A percentile compares a stretch with the other conserved stretches of the same genome.
These are phyloP conservation scores for Gasteruption jaculator DNA, from an alignment of 2,888 invertebrate species.

Conservation along the genomic window DNA sequence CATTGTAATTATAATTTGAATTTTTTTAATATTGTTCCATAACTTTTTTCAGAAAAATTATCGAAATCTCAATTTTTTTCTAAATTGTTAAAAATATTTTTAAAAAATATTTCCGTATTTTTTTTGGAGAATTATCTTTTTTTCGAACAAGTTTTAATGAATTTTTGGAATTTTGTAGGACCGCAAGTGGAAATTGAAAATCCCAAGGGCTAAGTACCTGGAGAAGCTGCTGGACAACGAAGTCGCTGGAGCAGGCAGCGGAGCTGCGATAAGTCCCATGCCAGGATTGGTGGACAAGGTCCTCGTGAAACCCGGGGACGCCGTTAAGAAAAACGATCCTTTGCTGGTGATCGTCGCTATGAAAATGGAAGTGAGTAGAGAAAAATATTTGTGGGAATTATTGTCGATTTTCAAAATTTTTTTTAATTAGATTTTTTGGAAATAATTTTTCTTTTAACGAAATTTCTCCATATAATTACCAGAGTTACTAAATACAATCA, in stretches of 20 bases:
- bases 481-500: too few species aligned
- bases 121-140: too few species aligned
- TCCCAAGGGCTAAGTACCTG: slow-evolving; percentile 61
- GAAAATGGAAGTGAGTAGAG: slow-evolving; percentile 88
- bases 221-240: slow-evolving; percentile 48
- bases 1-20: neutral
- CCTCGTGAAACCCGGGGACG: slow-evolving; percentile 75
- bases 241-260: slow-evolving; percentile 37
- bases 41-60: too few species aligned
- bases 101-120: too few species aligned
- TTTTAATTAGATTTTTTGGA: slow-evolving; percentile 3
- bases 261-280: slow-evolving; percentile 83
- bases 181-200: slow-evolving; percentile 63
- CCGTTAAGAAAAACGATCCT: slow-evolving; percentile 82
- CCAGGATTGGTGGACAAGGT: slow-evolving; percentile 93
- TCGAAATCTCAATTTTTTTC: too few species aligned
- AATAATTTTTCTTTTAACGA: neutral
- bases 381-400: neutral
- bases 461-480: too few species aligned
- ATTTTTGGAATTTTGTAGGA: slow-evolving; percentile 53
- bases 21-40: slow-evolving; percentile 5
- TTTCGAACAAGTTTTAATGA: too few species aligned
- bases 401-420: neutral
- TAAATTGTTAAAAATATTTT: too few species aligned
- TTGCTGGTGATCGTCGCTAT: slow-evolving; percentile 95